Evolutionary conservation across 2,888 invertebrate species (phyloP).

Genomic region (Synanthedon formicaeformis): DNA sequence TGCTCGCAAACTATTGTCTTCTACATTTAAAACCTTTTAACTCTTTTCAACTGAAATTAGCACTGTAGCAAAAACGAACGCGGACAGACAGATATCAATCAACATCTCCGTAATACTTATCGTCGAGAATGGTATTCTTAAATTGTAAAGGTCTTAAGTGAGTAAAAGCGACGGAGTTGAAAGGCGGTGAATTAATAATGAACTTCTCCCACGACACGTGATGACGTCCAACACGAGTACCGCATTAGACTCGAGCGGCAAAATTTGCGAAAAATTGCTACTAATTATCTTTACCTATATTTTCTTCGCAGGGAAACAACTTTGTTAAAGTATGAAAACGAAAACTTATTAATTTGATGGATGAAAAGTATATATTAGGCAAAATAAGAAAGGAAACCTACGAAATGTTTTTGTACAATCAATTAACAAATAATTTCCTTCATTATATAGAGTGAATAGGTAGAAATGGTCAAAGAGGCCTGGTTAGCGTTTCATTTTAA

Average conservation of each 20-base stretch:
- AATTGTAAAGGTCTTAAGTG: constrained; percentile 36
- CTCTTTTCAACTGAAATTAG: not conserved
- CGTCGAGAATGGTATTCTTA: constrained; percentile 23
- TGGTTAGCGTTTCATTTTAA: constrained; percentile 19
- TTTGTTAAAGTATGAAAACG: constrained; percentile 5
- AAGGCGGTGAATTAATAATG: constrained; percentile 64
- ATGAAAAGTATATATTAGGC: not conserved
- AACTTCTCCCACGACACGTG: constrained; percentile 66
- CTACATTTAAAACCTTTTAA: constrained; percentile 10
- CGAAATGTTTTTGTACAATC: too few relatives aligned
- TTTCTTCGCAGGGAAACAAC: constrained; percentile 13
- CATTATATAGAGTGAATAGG: not conserved
- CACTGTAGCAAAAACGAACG: not conserved
- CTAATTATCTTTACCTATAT: constrained; percentile 40
- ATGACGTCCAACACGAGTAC: constrained; percentile 68
- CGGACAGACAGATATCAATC: not conserved
- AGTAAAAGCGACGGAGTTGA: constrained; percentile 49
- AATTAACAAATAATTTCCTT: too few relatives aligned
- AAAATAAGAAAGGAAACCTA: not conserved
- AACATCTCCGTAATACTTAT: constrained; percentile 9
- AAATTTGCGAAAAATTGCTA: constrained; percentile 40
- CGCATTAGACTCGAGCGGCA: constrained; percentile 58
- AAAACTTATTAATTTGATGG: constrained; percentile 1
- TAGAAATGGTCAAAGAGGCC: constrained; percentile 12
- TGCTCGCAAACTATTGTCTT: constrained; percentile 33